Evolutionary conservation across 2,113 vertebrate species (phyloP), one percentile per base, ranked within the genome.

Genomic region (Notothenia rossii): DNA sequence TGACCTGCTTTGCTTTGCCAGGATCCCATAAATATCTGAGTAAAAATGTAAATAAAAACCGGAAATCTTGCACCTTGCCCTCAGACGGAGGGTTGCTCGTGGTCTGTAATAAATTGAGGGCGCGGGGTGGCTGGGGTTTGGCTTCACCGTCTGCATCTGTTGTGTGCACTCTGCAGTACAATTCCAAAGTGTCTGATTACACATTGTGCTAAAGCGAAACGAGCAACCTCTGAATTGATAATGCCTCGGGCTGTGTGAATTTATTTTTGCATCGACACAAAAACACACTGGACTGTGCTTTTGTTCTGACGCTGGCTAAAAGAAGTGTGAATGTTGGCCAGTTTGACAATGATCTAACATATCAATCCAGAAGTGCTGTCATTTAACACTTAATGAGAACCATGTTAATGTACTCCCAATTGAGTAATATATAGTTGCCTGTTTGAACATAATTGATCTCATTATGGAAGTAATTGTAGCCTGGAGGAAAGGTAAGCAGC

Each of bases 21-120:
- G 67, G 43, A 70, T 36, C 64, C 33, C 46, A 68, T 82, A 68
- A 77, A 87, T 80, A 87, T 54, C 54, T 7, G 15, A 74, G 53
- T 75, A 54, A 75, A 58, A 72, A 72, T 72, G 43, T 15, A 77
- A 54, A 87, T 55, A 40, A 50, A 70, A 50, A 71, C 62, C 62
- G 70, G 70, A 55, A 79, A 49, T 17, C 0, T 29, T 1, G 3
- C 10, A 11, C 18, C 58, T 50, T 43, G 48, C 69, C 66, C 17
- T 54, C 36, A 29, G 20, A 29, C 62, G 13, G 48, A 53, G 49
- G 18, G 12, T 55, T 53, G 48, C 59, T 18, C 11, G 10, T 48
- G 49, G 59, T 77, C 4, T 55, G 11, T 65, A 60, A 60, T 75
- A 61, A 65, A 80, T 59, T 65, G 69, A 69, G 60, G 68, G 63